These are phyloP conservation scores for Drosophila rhopaloa DNA, from an alignment of 1,140 invertebrate genomes.

Conservation along the genomic window DNA sequence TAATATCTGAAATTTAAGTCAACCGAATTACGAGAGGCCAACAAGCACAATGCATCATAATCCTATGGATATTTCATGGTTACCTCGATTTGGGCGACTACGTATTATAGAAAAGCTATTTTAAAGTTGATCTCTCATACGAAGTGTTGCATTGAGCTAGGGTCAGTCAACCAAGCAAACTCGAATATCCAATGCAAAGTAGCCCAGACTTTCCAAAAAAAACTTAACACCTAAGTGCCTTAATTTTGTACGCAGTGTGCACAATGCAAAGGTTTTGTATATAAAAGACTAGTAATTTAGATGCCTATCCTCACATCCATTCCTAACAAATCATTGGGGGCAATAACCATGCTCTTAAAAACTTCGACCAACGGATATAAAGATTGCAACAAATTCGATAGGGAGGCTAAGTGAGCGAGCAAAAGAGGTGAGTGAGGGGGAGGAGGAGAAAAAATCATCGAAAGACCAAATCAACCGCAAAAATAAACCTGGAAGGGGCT, in stretches of 20 bases:
- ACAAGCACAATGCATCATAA: too few relatives aligned
- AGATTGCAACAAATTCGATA: conserved; percentile 4
- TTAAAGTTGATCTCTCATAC: neutral
- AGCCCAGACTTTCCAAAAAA: too few relatives aligned
- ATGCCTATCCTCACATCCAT: neutral
- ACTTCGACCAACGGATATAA: neutral
- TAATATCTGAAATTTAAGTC: neutral
- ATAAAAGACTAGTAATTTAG: neutral
- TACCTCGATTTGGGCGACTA: neutral
- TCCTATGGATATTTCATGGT: neutral
- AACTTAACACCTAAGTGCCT: too few relatives aligned
- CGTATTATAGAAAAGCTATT: neutral
- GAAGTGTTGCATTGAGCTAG: neutral
- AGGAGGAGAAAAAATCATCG: conserved; percentile 55
- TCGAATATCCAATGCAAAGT: too few relatives aligned
- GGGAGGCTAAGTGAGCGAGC: neutral
- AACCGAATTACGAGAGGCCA: neutral
- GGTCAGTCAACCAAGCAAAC: neutral
- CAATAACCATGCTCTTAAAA: conserved; percentile 3
- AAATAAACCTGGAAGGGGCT: conserved; percentile 28
- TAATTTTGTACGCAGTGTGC: too few relatives aligned
- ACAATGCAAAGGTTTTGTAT: neutral
- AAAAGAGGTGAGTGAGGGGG: neutral
- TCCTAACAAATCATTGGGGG: conserved; percentile 3
- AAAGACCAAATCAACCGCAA: conserved; percentile 58